Base-by-base conservation (phyloP, 2,888 invertebrate species). In the Ormyrus nitidulus region DNA sequence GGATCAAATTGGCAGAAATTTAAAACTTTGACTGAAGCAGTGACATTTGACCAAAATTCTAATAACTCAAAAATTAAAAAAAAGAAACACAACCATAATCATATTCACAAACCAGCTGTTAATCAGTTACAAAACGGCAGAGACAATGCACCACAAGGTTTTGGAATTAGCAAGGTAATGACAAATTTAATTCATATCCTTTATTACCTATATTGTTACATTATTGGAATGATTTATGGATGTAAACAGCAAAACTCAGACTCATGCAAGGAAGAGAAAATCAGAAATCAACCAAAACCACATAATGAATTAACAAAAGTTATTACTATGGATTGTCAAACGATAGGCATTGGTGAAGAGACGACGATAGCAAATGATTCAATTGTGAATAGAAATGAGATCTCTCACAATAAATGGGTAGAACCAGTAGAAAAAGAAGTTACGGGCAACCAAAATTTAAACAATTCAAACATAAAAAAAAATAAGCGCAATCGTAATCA, bases 301-400 rank as follows among this genome's bases (percentile, higher is more conserved):
- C 4, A 56, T 34, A 64, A 5, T 9, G 58, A 49, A n/a, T 34
- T 92, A 66, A 95, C 95, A 0, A 94, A 93, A 87, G 93, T 92
- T 81, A 89, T 98, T 74, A 97, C 96, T 0, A 95, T 98, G 91
- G 98, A 98, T 89, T 98, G 98, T 88, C 98, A 98, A 90, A 98
- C 98, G 97, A 98, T 98, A 0, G 98, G 98, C 0, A 93, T 96
- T 0, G 97, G 97, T 9, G 93, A 94, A 80, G 97, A 96, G 0
- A 91, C 91, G 0, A 95, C 97, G 93, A 86, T 98, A 72, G 98
- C 98, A 0, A 92, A 98, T 76, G 95, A 98, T 0, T 98, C 98
- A 0, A 92, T 98, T 69, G 98, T 98, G 0, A 97, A 97, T 89
- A 94, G 94, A 86, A 93, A 93, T 84, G 96, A 97, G 0, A 93